These are phyloP conservation scores for Agelastica alni DNA, from an alignment of 2,888 invertebrate genomes.

Conservation along the genomic window DNA sequence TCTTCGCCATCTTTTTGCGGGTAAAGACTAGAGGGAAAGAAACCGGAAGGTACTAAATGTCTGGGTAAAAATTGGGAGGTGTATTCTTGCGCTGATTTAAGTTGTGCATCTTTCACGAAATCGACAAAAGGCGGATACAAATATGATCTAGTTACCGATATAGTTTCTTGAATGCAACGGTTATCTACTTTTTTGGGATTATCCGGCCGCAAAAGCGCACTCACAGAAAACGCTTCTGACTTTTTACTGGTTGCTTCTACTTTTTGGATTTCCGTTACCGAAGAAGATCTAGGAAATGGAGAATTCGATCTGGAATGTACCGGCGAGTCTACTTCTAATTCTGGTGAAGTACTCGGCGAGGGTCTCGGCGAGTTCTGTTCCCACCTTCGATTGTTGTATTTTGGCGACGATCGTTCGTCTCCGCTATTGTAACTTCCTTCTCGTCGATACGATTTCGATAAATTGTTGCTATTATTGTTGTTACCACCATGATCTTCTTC, in stretches of 20 bases:
- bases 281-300: slow-evolving; percentile 57
- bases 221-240: slow-evolving; percentile 84
- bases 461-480: slow-evolving; percentile 60
- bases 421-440: slow-evolving; percentile 63
- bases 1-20: slow-evolving; percentile 57
- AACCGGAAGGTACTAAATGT: slow-evolving; percentile 60
- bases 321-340: slow-evolving; percentile 77
- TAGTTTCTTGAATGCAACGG: slow-evolving; percentile 48
- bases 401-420: slow-evolving; percentile 56
- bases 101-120: slow-evolving; percentile 63
- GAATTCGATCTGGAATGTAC: slow-evolving; percentile 62
- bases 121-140: slow-evolving; percentile 69
- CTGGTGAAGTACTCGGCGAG: slow-evolving; percentile 65
- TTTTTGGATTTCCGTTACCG: slow-evolving; percentile 55
- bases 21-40: slow-evolving; percentile 61
- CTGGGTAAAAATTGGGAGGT: slow-evolving; percentile 54
- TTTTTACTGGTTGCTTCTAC: slow-evolving; percentile 62
- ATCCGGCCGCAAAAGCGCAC: slow-evolving; percentile 79
- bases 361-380: slow-evolving; percentile 50
- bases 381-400: slow-evolving; percentile 45
- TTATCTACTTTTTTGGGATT: slow-evolving; percentile 60
- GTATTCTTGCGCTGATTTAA: slow-evolving; percentile 53
- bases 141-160: slow-evolving; percentile 62
- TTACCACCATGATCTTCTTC: slow-evolving; percentile 65
- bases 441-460: slow-evolving; percentile 56